These are phyloP conservation scores for Lepidostoma basale DNA, from an alignment of 1,140 invertebrate species.

Conservation along the genomic window DNA sequence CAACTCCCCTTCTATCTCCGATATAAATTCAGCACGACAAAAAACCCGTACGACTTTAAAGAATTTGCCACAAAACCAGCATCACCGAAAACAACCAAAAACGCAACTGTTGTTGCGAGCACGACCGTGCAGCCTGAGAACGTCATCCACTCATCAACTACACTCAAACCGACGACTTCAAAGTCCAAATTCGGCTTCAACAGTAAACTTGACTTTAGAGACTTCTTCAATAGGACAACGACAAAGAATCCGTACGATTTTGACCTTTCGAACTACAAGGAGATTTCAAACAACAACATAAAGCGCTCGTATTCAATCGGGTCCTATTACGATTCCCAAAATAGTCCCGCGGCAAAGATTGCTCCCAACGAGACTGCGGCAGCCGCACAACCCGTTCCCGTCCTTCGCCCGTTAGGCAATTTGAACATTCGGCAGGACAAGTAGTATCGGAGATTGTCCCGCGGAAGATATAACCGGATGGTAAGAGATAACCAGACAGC, in stretches of 20 bases:
- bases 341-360: slow-evolving; percentile 27
- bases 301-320: slow-evolving; percentile 54
- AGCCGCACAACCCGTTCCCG: slow-evolving; percentile 27
- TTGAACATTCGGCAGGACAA: background rate
- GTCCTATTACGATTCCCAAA: slow-evolving; percentile 49
- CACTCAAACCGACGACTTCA: slow-evolving; percentile 31
- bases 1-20: slow-evolving; percentile 50
- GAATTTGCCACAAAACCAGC: slow-evolving; percentile 53
- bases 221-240: slow-evolving; percentile 53
- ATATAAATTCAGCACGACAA: slow-evolving; percentile 58
- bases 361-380: slow-evolving; percentile 32
- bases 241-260: slow-evolving; percentile 59
- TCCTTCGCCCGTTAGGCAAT: too few relatives aligned
- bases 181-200: slow-evolving; percentile 52
- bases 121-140: slow-evolving; percentile 46
- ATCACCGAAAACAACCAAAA: slow-evolving; percentile 36
- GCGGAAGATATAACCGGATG: background rate
- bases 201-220: slow-evolving; percentile 54
- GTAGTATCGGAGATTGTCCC: background rate
- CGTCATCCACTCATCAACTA: slow-evolving; percentile 27
- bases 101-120: slow-evolving; percentile 44
- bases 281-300: slow-evolving; percentile 55
- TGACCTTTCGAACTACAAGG: slow-evolving; percentile 48
- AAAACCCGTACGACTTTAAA: slow-evolving; percentile 62
- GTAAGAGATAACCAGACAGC: background rate